These are phyloP conservation scores for Phyllotis vaccarum DNA, from an alignment of 2,797 vertebrate species.

Conservation along the genomic window DNA sequence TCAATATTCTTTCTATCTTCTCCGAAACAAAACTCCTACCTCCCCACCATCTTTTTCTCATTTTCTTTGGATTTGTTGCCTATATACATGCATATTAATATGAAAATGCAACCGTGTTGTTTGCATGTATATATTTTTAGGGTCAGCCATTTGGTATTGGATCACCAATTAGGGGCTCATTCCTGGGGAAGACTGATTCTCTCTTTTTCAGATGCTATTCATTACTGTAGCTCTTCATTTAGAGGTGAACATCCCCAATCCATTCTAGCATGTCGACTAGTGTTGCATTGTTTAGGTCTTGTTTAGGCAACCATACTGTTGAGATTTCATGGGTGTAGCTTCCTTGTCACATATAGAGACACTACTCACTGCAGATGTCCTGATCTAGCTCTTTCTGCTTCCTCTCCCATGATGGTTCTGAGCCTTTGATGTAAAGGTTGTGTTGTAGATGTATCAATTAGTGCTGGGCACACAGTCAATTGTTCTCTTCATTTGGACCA, in stretches of 20 bases:
- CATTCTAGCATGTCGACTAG: background rate
- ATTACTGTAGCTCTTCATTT: background rate
- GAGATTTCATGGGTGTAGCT: background rate
- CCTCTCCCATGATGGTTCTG: background rate
- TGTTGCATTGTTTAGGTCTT: background rate
- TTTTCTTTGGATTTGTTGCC: background rate
- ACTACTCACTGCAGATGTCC: background rate
- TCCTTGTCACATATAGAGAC: background rate
- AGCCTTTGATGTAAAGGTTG: background rate
- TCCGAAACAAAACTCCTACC: background rate
- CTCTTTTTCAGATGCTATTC: background rate
- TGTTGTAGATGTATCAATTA: background rate
- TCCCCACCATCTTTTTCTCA: background rate
- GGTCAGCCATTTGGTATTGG: background rate
- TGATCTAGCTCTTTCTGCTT: background rate
- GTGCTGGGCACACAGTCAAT: background rate
- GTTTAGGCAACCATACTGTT: background rate
- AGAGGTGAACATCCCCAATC: background rate
- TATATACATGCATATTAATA: background rate
- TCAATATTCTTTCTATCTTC: background rate
- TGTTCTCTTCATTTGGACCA: background rate
- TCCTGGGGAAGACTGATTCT: background rate
- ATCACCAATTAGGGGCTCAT: background rate
- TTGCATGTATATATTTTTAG: background rate
- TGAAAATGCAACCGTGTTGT: background rate